Evolutionary conservation across 2,113 vertebrate species (phyloP).

Genomic region (Mandrillus leucophaeus): DNA sequence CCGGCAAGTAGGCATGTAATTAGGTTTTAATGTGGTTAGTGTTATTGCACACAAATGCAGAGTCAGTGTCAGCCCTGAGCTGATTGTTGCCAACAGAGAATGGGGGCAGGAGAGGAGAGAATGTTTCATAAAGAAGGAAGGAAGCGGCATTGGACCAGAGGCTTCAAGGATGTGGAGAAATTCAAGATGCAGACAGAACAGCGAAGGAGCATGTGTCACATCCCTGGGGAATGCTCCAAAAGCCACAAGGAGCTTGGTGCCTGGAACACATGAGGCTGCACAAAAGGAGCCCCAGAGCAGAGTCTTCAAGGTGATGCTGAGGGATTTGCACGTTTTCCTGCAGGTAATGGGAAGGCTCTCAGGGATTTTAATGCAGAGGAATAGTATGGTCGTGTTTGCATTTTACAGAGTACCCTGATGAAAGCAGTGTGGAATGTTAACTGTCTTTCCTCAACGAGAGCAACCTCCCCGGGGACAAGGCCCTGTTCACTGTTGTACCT

Average conservation of each 20-base stretch:
- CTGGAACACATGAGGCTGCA: background rate
- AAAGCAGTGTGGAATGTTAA: background rate
- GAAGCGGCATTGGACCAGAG: background rate
- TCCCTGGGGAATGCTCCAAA: rapidly evolving
- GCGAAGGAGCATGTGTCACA: background rate
- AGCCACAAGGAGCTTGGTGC: background rate
- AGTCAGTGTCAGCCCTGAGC: background rate
- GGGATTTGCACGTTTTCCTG: background rate
- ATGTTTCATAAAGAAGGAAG: background rate
- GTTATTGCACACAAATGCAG: background rate
- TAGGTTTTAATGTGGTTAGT: background rate
- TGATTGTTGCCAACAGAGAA: background rate
- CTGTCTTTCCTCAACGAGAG: background rate
- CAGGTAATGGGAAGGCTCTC: too few relatives aligned
- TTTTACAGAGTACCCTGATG: background rate
- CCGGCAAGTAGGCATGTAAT: background rate
- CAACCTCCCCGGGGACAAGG: rapidly evolving
- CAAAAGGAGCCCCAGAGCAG: background rate
- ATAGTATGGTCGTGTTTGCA: background rate
- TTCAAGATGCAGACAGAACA: background rate
- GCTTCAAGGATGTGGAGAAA: background rate
- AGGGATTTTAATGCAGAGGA: background rate
- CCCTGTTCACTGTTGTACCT: too few relatives aligned
- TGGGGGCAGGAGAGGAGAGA: background rate
- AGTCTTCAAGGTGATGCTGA: background rate